Base-by-base conservation (phyloP, 2,888 invertebrate species). In the Pachliopta kotzebuea region DNA sequence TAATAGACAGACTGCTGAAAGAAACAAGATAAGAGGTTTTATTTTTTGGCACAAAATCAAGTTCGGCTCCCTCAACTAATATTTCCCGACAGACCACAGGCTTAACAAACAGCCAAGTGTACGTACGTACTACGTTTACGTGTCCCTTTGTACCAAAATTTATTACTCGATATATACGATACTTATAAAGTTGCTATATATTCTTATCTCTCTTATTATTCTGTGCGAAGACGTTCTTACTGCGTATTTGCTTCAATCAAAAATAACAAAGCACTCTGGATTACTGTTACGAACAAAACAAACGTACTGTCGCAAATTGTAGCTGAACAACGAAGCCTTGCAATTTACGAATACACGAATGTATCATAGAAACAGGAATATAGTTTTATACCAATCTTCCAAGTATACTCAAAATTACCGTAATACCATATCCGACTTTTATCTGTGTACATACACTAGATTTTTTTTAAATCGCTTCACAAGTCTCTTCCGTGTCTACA, bases 21-120 rank as follows among this genome's bases (percentile, higher is more conserved):
- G 62, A 62, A 62, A 62, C 58, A 59, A 62, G 62, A 66, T 62
- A 66, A 62, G 62, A 58, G 55, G 57, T 61, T 58, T 65, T 58
- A 60, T 60, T 58, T 60, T 65, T 65, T 65, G 65, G 65, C 65
- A 62, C 65, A 62, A 62, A 50, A 62, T 62, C 61, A 65, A 65
- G 24, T 60, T 50, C 58, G 58, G 6, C 23, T 58, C 23, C 53
- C 52, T 23, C 54, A 29, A 31, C 65, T 62, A 65, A 65, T 62
- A 65, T 55, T 62, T 66, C 37, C 62, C 52, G 54, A 21, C 62
- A 59, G 55, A 58, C 62, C 65, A 42, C 62, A 53, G 54, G 6
- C 53, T 58, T 58, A 53, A 53, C 57, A 62, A 58, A 54, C 58
- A 50, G 50, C 37, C 45, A 17, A 24, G 53, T 29, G 24, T 56